Base-by-base conservation (phyloP, 1,140 invertebrate genomes). In the Eurytemora carolleeae region DNA sequence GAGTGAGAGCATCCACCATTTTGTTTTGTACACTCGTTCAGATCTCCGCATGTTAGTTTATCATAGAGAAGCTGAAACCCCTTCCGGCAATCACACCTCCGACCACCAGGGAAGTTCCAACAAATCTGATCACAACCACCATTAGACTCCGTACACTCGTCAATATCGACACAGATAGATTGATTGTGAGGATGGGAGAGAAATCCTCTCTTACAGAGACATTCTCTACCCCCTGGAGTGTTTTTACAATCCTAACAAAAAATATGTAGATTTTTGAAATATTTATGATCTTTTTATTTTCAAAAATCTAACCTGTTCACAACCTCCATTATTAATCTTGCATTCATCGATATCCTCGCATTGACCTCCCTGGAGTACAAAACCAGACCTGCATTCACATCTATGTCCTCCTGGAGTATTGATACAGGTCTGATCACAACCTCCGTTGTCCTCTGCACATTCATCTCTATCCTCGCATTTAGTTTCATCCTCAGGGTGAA, bases 211-310 rank as follows among this genome's bases (percentile, higher is more conserved):
- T 77, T 80, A 69, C 82, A 86, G 1, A 73, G 76, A 70, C 87
- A 91, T 66, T 88, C 83, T 73, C 86, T 90, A 1, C 84, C 82
- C 17, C 86, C 86, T 62, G 84, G 78, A 1, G 85, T 79, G 70
- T 91, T 91, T 1, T 78, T 77, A 69, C 87, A 91, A 1, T 82
- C 84, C 1, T 44, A 44, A 44, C 31, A 44, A 44, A 44, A 44
- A 7, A 12, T 7, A n/a, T 44, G 7, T 44, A 12, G n/a, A 44
- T 44, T 44, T 44, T 44, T 12, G n/a, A 44, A 44, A 7, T 44
- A 44, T 44, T n/a, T 44, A 44, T 44, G n/a, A 44, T n/a, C n/a
- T n/a, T n/a, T n/a, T n/a, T n/a, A n/a, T n/a, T n/a, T n/a, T n/a
- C n/a, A n/a, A n/a, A n/a, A 64, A 65, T 62, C 72, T 74, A 18